Evolutionary conservation across 2,888 invertebrate species (phyloP), one percentile per base, ranked within the genome.

Genomic region (Dorcus parallelipipedus): DNA sequence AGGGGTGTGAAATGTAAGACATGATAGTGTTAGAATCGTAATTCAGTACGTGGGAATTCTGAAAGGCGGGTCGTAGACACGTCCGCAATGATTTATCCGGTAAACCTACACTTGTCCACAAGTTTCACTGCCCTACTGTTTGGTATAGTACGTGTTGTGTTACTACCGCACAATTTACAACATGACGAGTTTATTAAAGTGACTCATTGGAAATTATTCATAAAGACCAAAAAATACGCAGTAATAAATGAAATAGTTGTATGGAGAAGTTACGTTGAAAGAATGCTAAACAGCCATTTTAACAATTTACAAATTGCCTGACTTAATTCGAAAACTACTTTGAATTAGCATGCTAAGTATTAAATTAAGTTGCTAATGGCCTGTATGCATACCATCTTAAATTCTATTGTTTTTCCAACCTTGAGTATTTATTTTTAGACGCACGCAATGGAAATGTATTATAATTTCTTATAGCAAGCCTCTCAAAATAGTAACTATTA

Each of bases 41-140:
- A 33, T 33, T 33, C 26, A 3, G 26, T 33, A 33, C 26, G 26
- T 33, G 26, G 26, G 26, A 33, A 33, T 33, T 33, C 26, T 33
- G 26, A 33, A 33, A 33, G 26, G 26, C 26, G 26, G 26, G 26
- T 33, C 26, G 26, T 33, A 33, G 59, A 59, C 59, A 62, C 62
- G 62, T 60, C 60, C 62, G 58, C 58, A 62, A 60, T 62, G 60
- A 62, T 62, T 62, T 62, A 62, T 62, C 62, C 62, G 58, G 62
- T 60, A 62, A 62, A 62, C 62, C 62, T 55, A 59, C 62, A 62
- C 62, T 62, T 62, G 62, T 60, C 62, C 62, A 60, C 62, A 52
- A 33, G 62, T 52, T 55, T 58, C 60, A 62, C 60, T 62, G 62
- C 62, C 62, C 62, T 53, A 62, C 62, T 62, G 54, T 58, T 58